Evolutionary conservation across 2,797 vertebrate genomes (phyloP).

Genomic region (Melanotaenia boesemani): DNA sequence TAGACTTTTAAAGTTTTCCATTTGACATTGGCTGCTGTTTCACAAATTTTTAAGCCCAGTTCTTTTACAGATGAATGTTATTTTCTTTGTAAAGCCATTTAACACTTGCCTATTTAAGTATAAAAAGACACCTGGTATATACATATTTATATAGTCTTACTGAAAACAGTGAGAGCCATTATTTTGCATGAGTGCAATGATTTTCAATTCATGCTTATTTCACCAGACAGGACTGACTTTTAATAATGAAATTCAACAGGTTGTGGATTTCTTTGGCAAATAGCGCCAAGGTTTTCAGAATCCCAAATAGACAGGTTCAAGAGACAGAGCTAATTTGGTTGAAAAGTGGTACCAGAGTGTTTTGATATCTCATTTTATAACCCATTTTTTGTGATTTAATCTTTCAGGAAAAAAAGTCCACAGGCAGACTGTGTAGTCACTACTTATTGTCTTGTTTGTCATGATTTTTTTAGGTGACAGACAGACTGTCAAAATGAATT

Average conservation of each 20-base stretch:
- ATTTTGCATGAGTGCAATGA: background rate
- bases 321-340: background rate
- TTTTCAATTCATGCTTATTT: background rate
- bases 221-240: background rate
- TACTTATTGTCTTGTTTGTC: no score
- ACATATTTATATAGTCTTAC: no score
- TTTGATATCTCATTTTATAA: background rate
- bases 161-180: no score
- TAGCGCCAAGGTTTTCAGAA: no score
- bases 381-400: background rate
- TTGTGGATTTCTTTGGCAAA: background rate
- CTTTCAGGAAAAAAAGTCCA: background rate
- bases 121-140: background rate
- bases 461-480: background rate
- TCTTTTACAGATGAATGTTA: background rate
- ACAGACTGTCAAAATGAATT: background rate
- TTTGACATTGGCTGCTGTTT: background rate
- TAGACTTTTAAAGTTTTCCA: no score
- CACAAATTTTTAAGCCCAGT: background rate
- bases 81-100: background rate
- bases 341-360: background rate
- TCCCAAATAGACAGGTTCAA: background rate
- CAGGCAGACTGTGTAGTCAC: no score
- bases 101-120: background rate
- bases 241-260: background rate